Conservation (phyloP, 1,140 invertebrate species). For the Listronotus oregonensis region DNA sequence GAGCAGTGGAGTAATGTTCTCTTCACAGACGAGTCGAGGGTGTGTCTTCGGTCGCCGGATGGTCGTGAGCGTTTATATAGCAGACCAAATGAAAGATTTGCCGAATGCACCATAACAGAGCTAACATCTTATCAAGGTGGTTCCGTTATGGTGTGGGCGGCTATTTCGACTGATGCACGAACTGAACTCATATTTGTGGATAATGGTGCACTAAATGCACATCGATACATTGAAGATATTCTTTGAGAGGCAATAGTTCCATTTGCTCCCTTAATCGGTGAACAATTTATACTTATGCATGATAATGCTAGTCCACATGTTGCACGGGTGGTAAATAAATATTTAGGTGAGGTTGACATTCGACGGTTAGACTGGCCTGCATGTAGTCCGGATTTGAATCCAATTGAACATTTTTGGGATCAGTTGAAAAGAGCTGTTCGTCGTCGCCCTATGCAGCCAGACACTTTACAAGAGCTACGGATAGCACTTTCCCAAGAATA, state of each 20-base stretch:
- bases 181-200: neutral
- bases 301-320: constrained; percentile 23
- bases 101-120: constrained; percentile 12
- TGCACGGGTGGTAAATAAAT: constrained; percentile 17
- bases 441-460: too few relatives aligned
- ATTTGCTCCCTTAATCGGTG: constrained; percentile 17
- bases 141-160: constrained; percentile 6
- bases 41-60: too few relatives aligned
- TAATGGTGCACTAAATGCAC: neutral
- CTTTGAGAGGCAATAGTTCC: neutral
- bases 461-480: too few relatives aligned
- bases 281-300: constrained; percentile 10
- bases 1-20: too few relatives aligned
- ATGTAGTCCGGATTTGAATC: too few relatives aligned
- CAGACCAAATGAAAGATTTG: too few relatives aligned
- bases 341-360: constrained; percentile 8
- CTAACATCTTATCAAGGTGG: neutral
- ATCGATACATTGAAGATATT: too few relatives aligned
- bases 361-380: constrained; percentile 3
- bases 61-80: too few relatives aligned
- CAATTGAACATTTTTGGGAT: too few relatives aligned
- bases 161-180: neutral
- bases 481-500: too few relatives aligned
- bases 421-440: too few relatives aligned
- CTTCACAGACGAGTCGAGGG: too few relatives aligned